A percentile compares a stretch with the other conserved stretches of the same genome.
phyloP scores from a whole-genome alignment of 37 sponge, comb jelly and placozoan genomes.

The Halichondria panicea region DNA sequence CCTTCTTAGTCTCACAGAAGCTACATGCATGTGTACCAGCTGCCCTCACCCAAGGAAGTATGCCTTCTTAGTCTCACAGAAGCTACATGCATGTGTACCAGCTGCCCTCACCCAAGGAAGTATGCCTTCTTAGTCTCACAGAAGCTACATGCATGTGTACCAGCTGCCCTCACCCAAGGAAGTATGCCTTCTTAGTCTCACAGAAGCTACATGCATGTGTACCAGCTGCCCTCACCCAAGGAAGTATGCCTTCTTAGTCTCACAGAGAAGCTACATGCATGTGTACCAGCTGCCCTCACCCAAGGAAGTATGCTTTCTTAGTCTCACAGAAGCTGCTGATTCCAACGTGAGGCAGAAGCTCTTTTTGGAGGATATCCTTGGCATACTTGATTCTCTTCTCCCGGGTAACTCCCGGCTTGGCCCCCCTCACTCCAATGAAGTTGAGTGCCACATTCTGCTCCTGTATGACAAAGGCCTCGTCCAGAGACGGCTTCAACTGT shows the following conservation, averaged over 20 bases:
- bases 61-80: too few species aligned
- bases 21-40: too few species aligned
- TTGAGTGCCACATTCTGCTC: conserved; percentile 98
- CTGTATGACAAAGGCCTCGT: conserved; percentile 99
- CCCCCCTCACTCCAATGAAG: conserved; percentile 97
- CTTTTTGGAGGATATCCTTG: conserved; percentile 98
- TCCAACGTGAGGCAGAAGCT: conserved; percentile 99
- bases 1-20: too few species aligned
- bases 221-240: too few species aligned
- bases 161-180: conserved; percentile 78
- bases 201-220: conserved; percentile 99
- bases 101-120: too few species aligned
- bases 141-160: too few species aligned
- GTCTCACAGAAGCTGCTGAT: conserved; percentile 99
- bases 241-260: too few species aligned
- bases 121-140: too few species aligned
- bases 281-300: conserved; percentile 54
- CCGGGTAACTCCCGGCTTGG: conserved; percentile 94
- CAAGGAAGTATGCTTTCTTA: conserved; percentile 99
- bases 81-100: too few species aligned
- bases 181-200: conserved; percentile 99
- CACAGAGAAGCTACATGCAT: too few species aligned
- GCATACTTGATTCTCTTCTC: conserved; percentile 98
- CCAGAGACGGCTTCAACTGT: conserved; percentile 97
- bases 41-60: too few species aligned